phyloP scores from a whole-genome alignment of 2,113 vertebrate species.

The Gallinago paraguaiae region DNA sequence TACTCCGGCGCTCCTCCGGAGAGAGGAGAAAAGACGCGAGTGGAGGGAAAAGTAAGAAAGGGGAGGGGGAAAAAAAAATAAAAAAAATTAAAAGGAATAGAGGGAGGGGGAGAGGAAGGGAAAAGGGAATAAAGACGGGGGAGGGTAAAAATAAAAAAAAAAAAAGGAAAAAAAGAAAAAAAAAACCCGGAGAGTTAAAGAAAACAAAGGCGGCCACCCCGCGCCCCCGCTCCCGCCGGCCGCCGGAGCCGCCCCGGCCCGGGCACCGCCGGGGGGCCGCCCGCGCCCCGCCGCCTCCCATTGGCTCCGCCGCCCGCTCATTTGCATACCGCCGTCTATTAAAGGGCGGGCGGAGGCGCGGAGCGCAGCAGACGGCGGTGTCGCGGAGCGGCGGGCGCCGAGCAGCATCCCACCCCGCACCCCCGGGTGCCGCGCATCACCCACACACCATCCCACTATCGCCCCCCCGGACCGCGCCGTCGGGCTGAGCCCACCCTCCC shows the following conservation, averaged over 20 bases:
- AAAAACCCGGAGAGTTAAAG: constrained; percentile 15
- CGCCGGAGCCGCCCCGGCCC: constrained; percentile 64
- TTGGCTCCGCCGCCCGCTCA: constrained; percentile 74
- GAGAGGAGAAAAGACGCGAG: not conserved
- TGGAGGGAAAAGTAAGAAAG: not conserved
- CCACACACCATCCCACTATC: too few species aligned
- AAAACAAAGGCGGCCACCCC: constrained; percentile 73
- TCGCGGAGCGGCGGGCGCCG: fast-evolving
- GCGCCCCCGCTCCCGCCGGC: constrained; percentile 65
- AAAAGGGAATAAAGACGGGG: not conserved
- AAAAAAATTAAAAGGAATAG: too few species aligned
- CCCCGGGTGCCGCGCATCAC: not conserved
- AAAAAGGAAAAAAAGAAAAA: not conserved
- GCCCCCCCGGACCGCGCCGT: not conserved
- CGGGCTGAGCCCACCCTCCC: not conserved
- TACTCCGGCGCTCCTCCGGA: not conserved
- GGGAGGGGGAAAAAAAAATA: too few species aligned
- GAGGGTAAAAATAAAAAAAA: not conserved
- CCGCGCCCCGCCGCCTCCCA: constrained; percentile 24
- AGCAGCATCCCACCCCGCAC: too few species aligned
- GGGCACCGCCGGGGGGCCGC: not conserved
- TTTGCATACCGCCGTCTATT: constrained; percentile 90
- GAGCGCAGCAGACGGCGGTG: not conserved
- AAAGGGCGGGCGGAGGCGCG: constrained; percentile 73
- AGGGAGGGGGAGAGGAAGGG: not conserved